A percentile compares a stretch with the other conserved stretches of the same genome.
These are phyloP conservation scores for Lampropteryx suffumata DNA, from an alignment of 2,888 invertebrate genomes.

Conservation along the genomic window DNA sequence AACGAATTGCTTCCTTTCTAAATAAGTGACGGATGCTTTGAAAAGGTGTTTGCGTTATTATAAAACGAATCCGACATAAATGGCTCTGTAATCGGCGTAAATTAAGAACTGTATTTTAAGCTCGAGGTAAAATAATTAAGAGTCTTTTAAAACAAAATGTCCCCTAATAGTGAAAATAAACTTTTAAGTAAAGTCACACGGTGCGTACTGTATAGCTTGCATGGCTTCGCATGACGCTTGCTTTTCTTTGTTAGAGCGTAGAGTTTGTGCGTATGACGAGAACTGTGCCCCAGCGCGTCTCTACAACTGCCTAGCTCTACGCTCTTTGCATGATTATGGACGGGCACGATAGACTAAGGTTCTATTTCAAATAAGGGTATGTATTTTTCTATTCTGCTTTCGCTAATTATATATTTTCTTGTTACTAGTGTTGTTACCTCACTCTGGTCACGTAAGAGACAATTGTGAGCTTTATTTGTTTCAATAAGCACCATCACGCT, in stretches of 20 bases:
- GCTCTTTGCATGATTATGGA: conserved; percentile 9
- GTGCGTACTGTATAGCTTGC: conserved; percentile 35
- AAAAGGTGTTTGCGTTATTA: too few species aligned
- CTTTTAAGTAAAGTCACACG: conserved; percentile 2
- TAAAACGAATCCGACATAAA: too few species aligned
- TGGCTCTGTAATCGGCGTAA: too few species aligned
- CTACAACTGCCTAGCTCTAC: conserved; percentile 3
- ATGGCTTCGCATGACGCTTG: conserved; percentile 47
- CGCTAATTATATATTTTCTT: conserved; percentile 4
- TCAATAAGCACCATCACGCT: conserved; percentile 30
- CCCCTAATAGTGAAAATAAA: too few species aligned
- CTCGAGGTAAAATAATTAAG: too few species aligned
- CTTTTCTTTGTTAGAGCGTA: conserved; percentile 29
- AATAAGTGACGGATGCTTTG: too few species aligned
- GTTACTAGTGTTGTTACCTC: conserved; percentile 14
- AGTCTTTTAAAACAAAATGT: too few species aligned
- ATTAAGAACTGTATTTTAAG: too few species aligned
- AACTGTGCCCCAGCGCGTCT: not conserved
- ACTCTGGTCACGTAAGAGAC: conserved; percentile 5
- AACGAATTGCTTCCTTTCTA: too few species aligned
- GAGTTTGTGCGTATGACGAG: conserved; percentile 7
- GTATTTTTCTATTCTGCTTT: conserved; percentile 8
- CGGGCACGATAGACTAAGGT: not conserved
- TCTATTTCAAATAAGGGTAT: not conserved
- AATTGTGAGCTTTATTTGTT: conserved; percentile 15